A percentile compares a stretch with the other conserved stretches of the same genome.
phyloP scores from a whole-genome alignment of 1,140 invertebrate genomes.

The Onthophagus taurus region DNA sequence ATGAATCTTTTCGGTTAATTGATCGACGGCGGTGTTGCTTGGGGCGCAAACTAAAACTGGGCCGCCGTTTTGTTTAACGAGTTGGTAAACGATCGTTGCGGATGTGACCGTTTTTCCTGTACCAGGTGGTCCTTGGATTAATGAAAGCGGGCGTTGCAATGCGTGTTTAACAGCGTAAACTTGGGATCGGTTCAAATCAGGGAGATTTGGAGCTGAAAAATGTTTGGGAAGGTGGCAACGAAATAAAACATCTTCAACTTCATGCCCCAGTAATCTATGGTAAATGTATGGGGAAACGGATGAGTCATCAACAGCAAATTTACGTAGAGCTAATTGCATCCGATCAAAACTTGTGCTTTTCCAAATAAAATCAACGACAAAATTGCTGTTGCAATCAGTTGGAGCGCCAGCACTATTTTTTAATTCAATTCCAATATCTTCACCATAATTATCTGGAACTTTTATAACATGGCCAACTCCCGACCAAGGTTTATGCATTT shows the following conservation, averaged over 20 bases:
- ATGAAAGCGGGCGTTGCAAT: conserved; percentile 86
- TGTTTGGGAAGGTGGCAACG: conserved; percentile 87
- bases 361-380: conserved; percentile 99
- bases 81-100: conserved; percentile 97
- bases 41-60: conserved; percentile 97
- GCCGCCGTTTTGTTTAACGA: conserved; percentile 88
- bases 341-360: conserved; percentile 99
- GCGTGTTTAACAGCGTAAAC: conserved; percentile 99
- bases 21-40: conserved; percentile 98
- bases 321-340: conserved; percentile 90
- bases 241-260: conserved; percentile 91
- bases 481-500: conserved; percentile 87
- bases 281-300: conserved; percentile 98
- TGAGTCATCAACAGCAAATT: conserved; percentile 92
- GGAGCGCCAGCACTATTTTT: conserved; percentile 86
- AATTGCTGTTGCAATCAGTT: conserved; percentile 87
- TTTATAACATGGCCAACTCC: conserved; percentile 96
- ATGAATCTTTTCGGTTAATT: conserved; percentile 98
- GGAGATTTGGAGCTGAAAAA: conserved; percentile 93
- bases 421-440: conserved; percentile 95
- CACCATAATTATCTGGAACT: conserved; percentile 97
- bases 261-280: conserved; percentile 90
- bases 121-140: conserved; percentile 93
- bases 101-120: conserved; percentile 99
- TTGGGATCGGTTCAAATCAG: conserved; percentile 94